phyloP scores from a whole-genome alignment of 2,888 invertebrate genomes.

The Thecophora atra region DNA sequence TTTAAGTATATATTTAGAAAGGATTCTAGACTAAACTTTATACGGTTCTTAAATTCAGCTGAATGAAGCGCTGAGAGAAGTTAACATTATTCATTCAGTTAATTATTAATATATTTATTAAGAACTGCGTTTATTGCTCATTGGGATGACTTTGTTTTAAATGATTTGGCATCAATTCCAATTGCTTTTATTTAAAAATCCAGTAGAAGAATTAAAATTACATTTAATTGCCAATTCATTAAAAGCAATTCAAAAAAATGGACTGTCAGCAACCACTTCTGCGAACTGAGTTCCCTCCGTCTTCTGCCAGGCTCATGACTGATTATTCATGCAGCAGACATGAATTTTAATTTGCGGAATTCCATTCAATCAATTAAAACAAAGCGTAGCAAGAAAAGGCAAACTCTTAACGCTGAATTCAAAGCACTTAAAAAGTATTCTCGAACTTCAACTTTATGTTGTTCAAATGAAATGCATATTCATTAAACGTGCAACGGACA shows the following conservation, averaged over 20 bases:
- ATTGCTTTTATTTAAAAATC: background rate
- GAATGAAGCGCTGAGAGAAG: too few relatives aligned
- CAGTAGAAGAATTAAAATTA: too few relatives aligned
- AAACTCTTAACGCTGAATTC: constrained; percentile 6
- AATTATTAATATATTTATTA: too few relatives aligned
- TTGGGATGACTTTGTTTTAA: background rate
- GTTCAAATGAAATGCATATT: constrained; percentile 13
- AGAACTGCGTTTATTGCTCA: too few relatives aligned
- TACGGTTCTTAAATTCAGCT: too few relatives aligned
- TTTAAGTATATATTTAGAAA: too few relatives aligned
- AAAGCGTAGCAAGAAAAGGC: background rate
- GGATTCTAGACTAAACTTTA: too few relatives aligned
- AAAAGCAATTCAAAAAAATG: constrained; percentile 1
- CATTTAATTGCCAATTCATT: constrained; percentile 14
- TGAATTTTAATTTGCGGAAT: background rate
- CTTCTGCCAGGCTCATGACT: too few relatives aligned
- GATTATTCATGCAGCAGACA: background rate
- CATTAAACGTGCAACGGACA: constrained; percentile 7
- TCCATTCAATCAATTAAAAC: constrained; percentile 5
- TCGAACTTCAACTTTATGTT: background rate
- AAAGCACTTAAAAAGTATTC: constrained; percentile 19
- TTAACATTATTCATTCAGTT: too few relatives aligned
- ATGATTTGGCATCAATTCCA: background rate
- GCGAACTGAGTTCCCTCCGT: too few relatives aligned
- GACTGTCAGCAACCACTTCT: background rate